Conservation (phyloP, 2,888 invertebrate species). For the Stratiomys singularior region DNA sequence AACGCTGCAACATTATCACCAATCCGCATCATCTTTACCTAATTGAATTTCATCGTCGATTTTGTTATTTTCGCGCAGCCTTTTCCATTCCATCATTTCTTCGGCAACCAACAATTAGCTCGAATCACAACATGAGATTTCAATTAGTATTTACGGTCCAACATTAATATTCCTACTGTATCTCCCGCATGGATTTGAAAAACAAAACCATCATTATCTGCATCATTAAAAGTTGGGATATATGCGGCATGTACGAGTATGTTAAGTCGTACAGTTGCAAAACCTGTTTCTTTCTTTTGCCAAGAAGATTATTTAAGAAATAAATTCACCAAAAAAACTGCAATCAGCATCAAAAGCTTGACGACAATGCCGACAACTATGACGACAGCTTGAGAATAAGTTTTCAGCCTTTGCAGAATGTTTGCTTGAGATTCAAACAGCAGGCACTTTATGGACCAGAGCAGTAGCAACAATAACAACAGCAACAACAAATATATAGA, state of each 20-base stretch:
- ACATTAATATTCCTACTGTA: slow-evolving; percentile 7
- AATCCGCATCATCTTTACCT: no score
- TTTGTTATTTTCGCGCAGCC: no score
- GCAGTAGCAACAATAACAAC: not conserved
- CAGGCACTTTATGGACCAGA: not conserved
- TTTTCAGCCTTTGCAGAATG: not conserved
- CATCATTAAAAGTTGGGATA: not conserved
- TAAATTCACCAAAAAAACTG: slow-evolving; percentile 1
- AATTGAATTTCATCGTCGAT: no score
- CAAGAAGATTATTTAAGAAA: not conserved
- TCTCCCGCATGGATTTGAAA: not conserved
- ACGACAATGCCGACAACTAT: not conserved
- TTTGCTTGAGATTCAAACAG: not conserved
- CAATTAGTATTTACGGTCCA: slow-evolving; percentile 11
- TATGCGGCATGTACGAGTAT: no score
- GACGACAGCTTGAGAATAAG: not conserved
- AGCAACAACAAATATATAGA: not conserved
- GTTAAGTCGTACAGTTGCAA: not conserved
- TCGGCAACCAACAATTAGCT: not conserved
- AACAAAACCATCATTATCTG: slow-evolving; percentile 6
- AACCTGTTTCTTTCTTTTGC: slow-evolving; percentile 3
- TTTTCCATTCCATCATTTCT: no score
- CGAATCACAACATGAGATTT: slow-evolving; percentile 31
- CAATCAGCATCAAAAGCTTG: not conserved
- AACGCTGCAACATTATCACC: no score